A percentile compares a stretch with the other conserved stretches of the same genome.
These are phyloP conservation scores for Frieseomelitta varia DNA, from an alignment of 1,140 invertebrate genomes.

Conservation along the genomic window DNA sequence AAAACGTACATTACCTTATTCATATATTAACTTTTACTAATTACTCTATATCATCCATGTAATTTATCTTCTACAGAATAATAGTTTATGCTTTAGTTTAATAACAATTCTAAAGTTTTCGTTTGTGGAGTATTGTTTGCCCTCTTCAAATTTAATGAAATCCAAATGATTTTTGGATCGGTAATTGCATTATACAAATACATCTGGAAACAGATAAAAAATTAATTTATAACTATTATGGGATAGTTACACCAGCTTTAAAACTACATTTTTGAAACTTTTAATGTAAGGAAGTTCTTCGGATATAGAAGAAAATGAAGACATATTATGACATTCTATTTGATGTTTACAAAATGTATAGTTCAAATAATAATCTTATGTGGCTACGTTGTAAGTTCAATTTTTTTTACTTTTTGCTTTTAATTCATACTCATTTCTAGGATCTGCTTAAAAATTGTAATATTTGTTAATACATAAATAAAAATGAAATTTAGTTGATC, in stretches of 20 bases:
- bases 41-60: constrained; percentile 24
- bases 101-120: constrained; percentile 28
- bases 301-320: constrained; percentile 24
- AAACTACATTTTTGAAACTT: constrained; percentile 34
- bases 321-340: constrained; percentile 44
- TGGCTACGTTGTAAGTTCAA: constrained; percentile 40
- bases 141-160: constrained; percentile 18
- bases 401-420: constrained; percentile 41
- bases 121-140: constrained; percentile 26
- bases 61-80: constrained; percentile 50
- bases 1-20: constrained; percentile 46
- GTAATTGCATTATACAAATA: constrained; percentile 2
- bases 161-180: constrained; percentile 14
- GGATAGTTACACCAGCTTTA: constrained; percentile 35
- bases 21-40: constrained; percentile 40
- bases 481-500: constrained; percentile 49
- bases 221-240: constrained; percentile 37
- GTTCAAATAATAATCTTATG: constrained; percentile 48
- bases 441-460: constrained; percentile 50
- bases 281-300: constrained; percentile 37
- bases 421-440: constrained; percentile 46
- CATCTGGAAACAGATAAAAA: constrained; percentile 7
- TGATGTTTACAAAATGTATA: constrained; percentile 47
- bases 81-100: constrained; percentile 46
- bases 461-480: constrained; percentile 54